phyloP scores from a whole-genome alignment of 2,113 vertebrate species.

The Steatornis caripensis region DNA sequence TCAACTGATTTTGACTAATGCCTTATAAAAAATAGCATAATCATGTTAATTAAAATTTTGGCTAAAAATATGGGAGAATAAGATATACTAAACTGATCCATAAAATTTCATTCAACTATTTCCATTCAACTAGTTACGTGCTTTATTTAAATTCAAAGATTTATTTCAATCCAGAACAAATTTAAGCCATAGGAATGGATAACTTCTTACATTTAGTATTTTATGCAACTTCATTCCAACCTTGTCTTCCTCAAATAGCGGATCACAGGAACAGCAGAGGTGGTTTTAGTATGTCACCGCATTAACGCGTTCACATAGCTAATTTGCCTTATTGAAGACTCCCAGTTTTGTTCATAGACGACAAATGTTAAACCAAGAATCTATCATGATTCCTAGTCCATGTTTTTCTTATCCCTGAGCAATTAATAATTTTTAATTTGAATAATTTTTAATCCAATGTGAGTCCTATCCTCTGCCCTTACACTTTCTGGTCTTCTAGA shows the following conservation, averaged over 20 bases:
- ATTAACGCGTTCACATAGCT: not conserved
- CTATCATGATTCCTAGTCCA: not conserved
- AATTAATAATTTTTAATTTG: not conserved
- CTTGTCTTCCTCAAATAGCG: not conserved
- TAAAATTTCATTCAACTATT: not conserved
- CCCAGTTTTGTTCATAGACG: not conserved
- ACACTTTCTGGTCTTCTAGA: not conserved
- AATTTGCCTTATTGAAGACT: not conserved
- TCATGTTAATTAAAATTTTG: not conserved
- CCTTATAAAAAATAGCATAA: not conserved
- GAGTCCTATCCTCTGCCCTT: not conserved
- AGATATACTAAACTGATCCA: not conserved
- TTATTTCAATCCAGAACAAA: not conserved
- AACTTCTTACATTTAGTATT: not conserved
- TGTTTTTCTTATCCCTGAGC: not conserved
- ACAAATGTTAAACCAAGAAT: not conserved
- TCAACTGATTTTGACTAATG: not conserved
- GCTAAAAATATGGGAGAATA: not conserved
- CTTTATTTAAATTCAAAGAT: not conserved
- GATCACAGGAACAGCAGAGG: not conserved
- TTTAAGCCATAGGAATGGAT: not conserved
- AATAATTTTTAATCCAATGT: not conserved
- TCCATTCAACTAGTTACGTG: not conserved
- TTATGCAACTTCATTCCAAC: not conserved
- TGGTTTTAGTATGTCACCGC: not conserved